Percentiles rank a stretch among this genome's conserved stretches.
These are phyloP conservation scores for Scaptomyza caliginosa DNA, from an alignment of 2,888 invertebrate genomes.

Conservation along the genomic window DNA sequence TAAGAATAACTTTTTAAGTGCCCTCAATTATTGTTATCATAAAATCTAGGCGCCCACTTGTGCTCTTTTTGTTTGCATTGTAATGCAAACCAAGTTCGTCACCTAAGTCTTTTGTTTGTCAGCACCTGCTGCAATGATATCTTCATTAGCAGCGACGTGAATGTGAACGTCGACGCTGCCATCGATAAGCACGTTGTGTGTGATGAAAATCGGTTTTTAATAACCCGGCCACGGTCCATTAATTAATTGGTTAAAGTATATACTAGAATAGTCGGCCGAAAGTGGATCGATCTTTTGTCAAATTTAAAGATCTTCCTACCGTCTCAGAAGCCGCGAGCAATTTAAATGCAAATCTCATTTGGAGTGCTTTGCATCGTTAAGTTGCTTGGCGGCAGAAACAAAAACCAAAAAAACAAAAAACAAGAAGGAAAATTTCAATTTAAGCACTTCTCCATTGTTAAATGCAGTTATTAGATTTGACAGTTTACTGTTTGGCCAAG, in stretches of 20 bases:
- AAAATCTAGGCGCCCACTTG: constrained; percentile 30
- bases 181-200: constrained; percentile 49
- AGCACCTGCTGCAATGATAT: constrained; percentile 58
- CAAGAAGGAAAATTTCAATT: constrained; percentile 58
- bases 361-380: constrained; percentile 76
- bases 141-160: constrained; percentile 51
- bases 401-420: neutral
- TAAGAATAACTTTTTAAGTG: neutral
- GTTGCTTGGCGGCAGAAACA: constrained; percentile 19
- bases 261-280: constrained; percentile 30
- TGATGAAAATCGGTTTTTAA: constrained; percentile 72
- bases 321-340: constrained; percentile 56
- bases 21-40: constrained; percentile 3
- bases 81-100: constrained; percentile 61
- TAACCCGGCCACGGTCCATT: constrained; percentile 63
- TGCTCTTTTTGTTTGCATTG: constrained; percentile 17
- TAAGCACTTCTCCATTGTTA: constrained; percentile 65
- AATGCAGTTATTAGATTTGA: constrained; percentile 80
- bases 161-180: constrained; percentile 14
- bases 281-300: constrained; percentile 55
- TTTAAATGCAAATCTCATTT: constrained; percentile 73
- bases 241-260: constrained; percentile 57
- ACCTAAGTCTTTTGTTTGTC: constrained; percentile 73
- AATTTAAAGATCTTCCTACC: constrained; percentile 37
- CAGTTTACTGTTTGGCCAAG: constrained; percentile 64